phyloP scores from a whole-genome alignment of 2,113 vertebrate species.

The Lucifuga dentata region DNA sequence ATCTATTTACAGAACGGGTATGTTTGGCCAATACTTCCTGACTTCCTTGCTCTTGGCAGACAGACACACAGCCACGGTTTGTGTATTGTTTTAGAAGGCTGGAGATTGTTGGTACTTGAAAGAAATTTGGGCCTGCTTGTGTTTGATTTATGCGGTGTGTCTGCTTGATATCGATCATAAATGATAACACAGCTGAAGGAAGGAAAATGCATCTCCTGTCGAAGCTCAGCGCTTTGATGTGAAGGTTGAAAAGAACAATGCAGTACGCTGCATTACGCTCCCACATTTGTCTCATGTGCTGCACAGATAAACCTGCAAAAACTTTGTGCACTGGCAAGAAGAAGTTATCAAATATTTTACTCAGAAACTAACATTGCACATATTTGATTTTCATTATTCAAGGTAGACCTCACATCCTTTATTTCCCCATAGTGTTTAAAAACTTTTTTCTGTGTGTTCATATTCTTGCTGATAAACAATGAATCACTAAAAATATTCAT shows the following conservation, averaged over 20 bases:
- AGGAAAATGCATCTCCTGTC: slow-evolving; percentile 78
- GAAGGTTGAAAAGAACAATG: slow-evolving; percentile 73
- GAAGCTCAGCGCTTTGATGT: slow-evolving; percentile 76
- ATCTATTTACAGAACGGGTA: slow-evolving; percentile 77
- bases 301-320: slow-evolving; percentile 21
- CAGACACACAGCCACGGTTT: slow-evolving; percentile 69
- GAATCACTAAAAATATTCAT: no score
- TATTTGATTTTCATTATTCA: slow-evolving; percentile 12
- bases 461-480: no score
- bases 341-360: background rate
- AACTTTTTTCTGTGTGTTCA: no score
- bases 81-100: slow-evolving; percentile 71
- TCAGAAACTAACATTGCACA: slow-evolving; percentile 25
- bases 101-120: slow-evolving; percentile 77
- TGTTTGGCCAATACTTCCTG: slow-evolving; percentile 76
- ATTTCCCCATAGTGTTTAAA: no score
- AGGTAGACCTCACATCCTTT: no score
- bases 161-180: slow-evolving; percentile 83
- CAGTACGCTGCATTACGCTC: slow-evolving; percentile 44
- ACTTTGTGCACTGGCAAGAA: slow-evolving; percentile 2
- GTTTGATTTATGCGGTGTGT: slow-evolving; percentile 76
- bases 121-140: slow-evolving; percentile 62
- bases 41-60: slow-evolving; percentile 78
- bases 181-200: slow-evolving; percentile 77
- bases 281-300: slow-evolving; percentile 47